Percentiles rank a stretch among this genome's conserved stretches.
Evolutionary conservation across 30 jellyfish, hydroid and myxozoan genomes (phyloP).

Genomic region (Rhopilema esculentum): DNA sequence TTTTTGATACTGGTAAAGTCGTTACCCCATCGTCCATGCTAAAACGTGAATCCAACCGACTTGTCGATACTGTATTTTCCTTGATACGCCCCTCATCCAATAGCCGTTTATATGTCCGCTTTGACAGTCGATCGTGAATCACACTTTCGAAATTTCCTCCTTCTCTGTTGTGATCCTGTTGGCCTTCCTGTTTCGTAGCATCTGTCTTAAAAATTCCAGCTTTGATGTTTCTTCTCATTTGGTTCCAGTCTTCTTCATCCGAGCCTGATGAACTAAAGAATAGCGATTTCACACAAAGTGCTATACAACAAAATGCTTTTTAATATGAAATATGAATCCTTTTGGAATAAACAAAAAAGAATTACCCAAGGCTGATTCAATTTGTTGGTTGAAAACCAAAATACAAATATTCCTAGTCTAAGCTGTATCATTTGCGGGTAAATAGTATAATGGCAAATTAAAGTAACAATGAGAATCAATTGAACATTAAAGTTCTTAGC

Average conservation of each 20-base stretch:
- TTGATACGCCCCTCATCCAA: not conserved
- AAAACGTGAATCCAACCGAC: not conserved
- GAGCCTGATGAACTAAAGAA: conserved; percentile 50
- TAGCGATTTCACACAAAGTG: not conserved
- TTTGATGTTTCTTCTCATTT: conserved; percentile 34
- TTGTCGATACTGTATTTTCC: not conserved
- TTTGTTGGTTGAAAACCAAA: no score
- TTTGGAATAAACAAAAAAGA: no score
- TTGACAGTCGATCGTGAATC: conserved; percentile 22
- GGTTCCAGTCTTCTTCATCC: conserved; percentile 55
- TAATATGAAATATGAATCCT: no score
- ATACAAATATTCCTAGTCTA: no score
- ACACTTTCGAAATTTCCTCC: not conserved
- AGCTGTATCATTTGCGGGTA: no score
- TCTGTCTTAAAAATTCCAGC: not conserved
- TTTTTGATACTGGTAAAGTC: not conserved
- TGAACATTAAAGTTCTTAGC: no score
- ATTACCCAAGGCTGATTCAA: no score
- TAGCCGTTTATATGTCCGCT: conserved; percentile 19
- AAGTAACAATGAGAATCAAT: no score
- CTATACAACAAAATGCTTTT: no score
- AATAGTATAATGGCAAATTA: no score
- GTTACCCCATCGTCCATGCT: not conserved
- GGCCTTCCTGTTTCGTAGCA: not conserved
- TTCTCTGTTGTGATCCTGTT: not conserved